Evolutionary conservation across 2,888 invertebrate genomes (phyloP), one percentile per base, ranked within the genome.

Genomic region (Mythimna ferrago): DNA sequence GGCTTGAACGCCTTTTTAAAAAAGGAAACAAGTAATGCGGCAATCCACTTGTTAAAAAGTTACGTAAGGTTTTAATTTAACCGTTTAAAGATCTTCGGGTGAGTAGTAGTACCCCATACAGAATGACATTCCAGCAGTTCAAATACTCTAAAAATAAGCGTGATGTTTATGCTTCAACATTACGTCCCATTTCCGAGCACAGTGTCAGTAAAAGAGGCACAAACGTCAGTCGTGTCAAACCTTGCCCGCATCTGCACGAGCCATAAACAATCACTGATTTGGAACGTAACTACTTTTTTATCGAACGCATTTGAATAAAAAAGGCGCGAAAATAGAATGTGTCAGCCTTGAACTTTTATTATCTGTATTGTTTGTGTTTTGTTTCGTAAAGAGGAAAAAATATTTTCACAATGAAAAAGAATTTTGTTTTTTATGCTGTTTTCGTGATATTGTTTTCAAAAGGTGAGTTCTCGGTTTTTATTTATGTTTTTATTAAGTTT

Each of bases 61-160:
- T 80, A 71, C 80, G 73, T 66, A 82, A 84, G 70, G 64, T 82
- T 80, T 84, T 84, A 75, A 82, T 76, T 69, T 71, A 77, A 66
- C 77, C 57, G 67, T 74, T 80, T 80, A 81, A 81, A 74, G 62
- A 67, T 69, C 75, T 73, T 78, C 54, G 69, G 54, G 58, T 69
- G 66, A 75, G 75, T 80, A 69, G 71, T 85, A 81, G 76, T 69
- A 81, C 78, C 66, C 75, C 74, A 83, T 64, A 80, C 73, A 66
- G 65, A 88, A 84, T 89, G 89, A 89, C 89, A 92, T 92, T 91
- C 91, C 84, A 83, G 83, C 84, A 86, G 85, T 85, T 87, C 82
- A 87, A 89, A 88, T 85, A 80, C 88, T 92, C 93, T 92, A 93
- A 92, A 93, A 92, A 93, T 93, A 93, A 92, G 87, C 90, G 88